Conservation (phyloP, 2,113 vertebrate genomes). For the Carettochelys insculpta region DNA sequence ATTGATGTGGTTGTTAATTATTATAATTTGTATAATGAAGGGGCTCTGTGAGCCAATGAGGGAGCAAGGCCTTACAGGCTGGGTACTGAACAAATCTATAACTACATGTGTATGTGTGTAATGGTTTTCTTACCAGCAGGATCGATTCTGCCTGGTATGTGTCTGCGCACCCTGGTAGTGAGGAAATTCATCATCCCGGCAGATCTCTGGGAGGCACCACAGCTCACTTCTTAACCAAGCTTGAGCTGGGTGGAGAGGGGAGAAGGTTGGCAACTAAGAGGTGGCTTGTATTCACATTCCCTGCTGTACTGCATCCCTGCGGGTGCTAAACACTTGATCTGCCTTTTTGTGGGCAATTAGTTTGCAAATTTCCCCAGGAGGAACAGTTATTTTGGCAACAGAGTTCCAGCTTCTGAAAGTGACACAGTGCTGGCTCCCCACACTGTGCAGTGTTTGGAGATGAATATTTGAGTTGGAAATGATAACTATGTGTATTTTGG, state of each 20-base stretch:
- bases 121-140: not conserved
- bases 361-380: slow-evolving; percentile 54
- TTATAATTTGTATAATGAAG: not conserved
- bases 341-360: slow-evolving; percentile 44
- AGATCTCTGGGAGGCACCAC: not conserved
- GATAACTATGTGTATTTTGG: slow-evolving; percentile 58
- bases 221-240: not conserved
- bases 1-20: not conserved
- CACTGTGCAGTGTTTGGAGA: slow-evolving; percentile 39
- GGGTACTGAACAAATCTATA: not conserved
- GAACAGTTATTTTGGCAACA: slow-evolving; percentile 20
- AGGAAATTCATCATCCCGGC: not conserved
- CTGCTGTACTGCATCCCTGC: not conserved
- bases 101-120: not conserved
- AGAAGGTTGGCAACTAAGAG: not conserved
- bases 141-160: not conserved
- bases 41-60: not conserved
- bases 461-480: slow-evolving; percentile 52
- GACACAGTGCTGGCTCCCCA: slow-evolving; percentile 3
- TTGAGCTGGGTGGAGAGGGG: not conserved
- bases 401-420: slow-evolving; percentile 19
- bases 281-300: slow-evolving; percentile 6
- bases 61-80: not conserved
- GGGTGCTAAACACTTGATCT: slow-evolving; percentile 20
- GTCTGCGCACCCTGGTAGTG: accelerated